Evolutionary conservation across 2,797 vertebrate genomes (phyloP), one percentile per base, ranked within the genome.

Genomic region (Chelon labrosus): DNA sequence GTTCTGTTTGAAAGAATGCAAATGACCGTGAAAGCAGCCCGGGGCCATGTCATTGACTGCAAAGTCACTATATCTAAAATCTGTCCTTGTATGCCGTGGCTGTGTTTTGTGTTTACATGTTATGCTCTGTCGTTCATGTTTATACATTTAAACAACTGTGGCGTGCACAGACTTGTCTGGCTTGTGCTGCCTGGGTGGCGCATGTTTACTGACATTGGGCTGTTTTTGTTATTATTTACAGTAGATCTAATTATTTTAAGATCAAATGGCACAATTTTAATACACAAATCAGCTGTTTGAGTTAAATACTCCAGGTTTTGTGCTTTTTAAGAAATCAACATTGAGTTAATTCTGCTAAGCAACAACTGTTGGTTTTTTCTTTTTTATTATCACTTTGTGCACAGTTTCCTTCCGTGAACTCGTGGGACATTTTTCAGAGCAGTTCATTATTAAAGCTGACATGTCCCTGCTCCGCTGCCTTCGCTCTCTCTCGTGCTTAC

Each of bases 1-100:
- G 14, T 39, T 55, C 52, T 52, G 54, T 65, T 81, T 80, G 63
- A 82, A 89, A 86, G 85, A 62, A 91, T 91, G 85, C 72, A 89
- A 90, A 92, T 84, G 66, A 87, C 64, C 46, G 61, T 20, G 71
- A 90, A 86, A 86, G 78, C 55, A 60, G 72, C 89, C 81, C 0
- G n/a, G 70, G 82, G 89, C 68, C 19, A 27, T 42, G 44, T 65
- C 19, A 64, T 7, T 12, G 69, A 78, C 70, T 25, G 50, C 58
- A 81, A 64, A 76, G 59, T 63, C 54, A 65, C 16, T 35, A 53
- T 66, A 80, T 85, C 77, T 84, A 2, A 55, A 71, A 74, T 79
- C 70, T 70, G 38, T 17, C 71, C 61, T 38, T 60, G 58, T 46
- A 70, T 73, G 56, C 53, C 44, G 35, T 25, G 16, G 16, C 37